Conservation (phyloP, 2,888 invertebrate genomes). For the Diplazon laetatorius region DNA sequence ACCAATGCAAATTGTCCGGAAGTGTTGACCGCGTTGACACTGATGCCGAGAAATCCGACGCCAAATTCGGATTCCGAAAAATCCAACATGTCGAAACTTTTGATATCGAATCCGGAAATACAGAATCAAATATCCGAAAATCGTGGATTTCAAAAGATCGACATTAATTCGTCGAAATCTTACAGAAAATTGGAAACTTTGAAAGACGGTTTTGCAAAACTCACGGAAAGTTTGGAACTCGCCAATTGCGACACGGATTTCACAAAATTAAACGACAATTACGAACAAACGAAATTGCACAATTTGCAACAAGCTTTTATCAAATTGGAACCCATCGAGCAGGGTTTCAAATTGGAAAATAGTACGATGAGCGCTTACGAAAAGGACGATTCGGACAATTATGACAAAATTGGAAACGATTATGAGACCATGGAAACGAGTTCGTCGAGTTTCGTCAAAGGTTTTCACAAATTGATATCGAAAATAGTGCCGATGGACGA, state of each 20-base stretch:
- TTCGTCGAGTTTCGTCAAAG: slow-evolving; percentile 72
- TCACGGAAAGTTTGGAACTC: slow-evolving; percentile 68
- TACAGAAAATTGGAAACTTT: slow-evolving; percentile 60
- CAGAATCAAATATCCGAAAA: slow-evolving; percentile 77
- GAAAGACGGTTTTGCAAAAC: slow-evolving; percentile 68
- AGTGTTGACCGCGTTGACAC: slow-evolving; percentile 78
- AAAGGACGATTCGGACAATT: slow-evolving; percentile 66
- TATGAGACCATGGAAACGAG: slow-evolving; percentile 66
- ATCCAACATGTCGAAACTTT: slow-evolving; percentile 72
- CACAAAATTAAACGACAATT: slow-evolving; percentile 70
- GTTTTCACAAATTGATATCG: slow-evolving; percentile 74
- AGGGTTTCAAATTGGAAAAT: slow-evolving; percentile 74
- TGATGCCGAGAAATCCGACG: slow-evolving; percentile 77
- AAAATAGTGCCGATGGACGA: slow-evolving; percentile 69
- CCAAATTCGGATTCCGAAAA: slow-evolving; percentile 62
- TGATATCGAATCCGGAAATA: slow-evolving; percentile 78
- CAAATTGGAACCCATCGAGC: slow-evolving; percentile 76
- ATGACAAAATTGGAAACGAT: slow-evolving; percentile 68
- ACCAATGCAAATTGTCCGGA: slow-evolving; percentile 76
- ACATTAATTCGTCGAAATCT: slow-evolving; percentile 71
- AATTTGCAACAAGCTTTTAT: slow-evolving; percentile 74
- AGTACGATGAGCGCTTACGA: slow-evolving; percentile 68
- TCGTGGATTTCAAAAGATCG: slow-evolving; percentile 78
- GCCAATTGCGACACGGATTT: slow-evolving; percentile 70
- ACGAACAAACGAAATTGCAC: slow-evolving; percentile 70